A percentile compares a stretch with the other conserved stretches of the same genome.
Evolutionary conservation across 1,140 invertebrate species (phyloP).

Genomic region (Nebria ingens): DNA sequence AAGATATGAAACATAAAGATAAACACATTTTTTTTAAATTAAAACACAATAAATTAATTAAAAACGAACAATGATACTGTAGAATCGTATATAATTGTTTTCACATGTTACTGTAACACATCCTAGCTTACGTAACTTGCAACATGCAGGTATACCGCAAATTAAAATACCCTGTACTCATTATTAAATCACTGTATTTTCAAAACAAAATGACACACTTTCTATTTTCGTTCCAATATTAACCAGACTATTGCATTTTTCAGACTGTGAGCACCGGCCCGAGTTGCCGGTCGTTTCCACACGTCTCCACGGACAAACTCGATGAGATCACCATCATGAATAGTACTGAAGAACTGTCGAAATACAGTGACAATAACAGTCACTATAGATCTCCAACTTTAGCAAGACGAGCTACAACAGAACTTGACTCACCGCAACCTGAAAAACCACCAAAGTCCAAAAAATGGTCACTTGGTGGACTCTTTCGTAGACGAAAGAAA

Average conservation of each 20-base stretch:
- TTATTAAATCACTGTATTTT: not conserved
- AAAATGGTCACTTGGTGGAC: slow-evolving; percentile 64
- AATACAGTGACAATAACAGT: slow-evolving; percentile 19
- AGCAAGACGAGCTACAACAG: slow-evolving; percentile 21
- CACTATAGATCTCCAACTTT: slow-evolving; percentile 22
- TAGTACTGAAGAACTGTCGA: slow-evolving; percentile 25
- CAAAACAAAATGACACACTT: slow-evolving; percentile 5
- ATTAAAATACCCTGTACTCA: not conserved
- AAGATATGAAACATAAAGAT: no score
- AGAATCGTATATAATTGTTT: no score
- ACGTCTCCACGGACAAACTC: slow-evolving; percentile 10
- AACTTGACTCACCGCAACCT: slow-evolving; percentile 26
- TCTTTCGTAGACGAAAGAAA: slow-evolving; percentile 56
- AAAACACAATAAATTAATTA: no score
- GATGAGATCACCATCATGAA: slow-evolving; percentile 25
- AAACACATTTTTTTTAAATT: no score
- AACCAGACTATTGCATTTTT: slow-evolving; percentile 18
- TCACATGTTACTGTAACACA: not conserved
- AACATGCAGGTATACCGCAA: not conserved
- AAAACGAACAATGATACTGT: no score
- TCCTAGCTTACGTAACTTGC: not conserved
- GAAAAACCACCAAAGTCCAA: slow-evolving; percentile 36
- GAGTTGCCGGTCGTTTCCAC: slow-evolving; percentile 27
- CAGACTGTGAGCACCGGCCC: slow-evolving; percentile 29
- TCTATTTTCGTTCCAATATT: not conserved